A percentile compares a stretch with the other conserved stretches of the same genome.
Evolutionary conservation across 2,113 vertebrate genomes (phyloP).

Genomic region (Dascyllus trimaculatus): DNA sequence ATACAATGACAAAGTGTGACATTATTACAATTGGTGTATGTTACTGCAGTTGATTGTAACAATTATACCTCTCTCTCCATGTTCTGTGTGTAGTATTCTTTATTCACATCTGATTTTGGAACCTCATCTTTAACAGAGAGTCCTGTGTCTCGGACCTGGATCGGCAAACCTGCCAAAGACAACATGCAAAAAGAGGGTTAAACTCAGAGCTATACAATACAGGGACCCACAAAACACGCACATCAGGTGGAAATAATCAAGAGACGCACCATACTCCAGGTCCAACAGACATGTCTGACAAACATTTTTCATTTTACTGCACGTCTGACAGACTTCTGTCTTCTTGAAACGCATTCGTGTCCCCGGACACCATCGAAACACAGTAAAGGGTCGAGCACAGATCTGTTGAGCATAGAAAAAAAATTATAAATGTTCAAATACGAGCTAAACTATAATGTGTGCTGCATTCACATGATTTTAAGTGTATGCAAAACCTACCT

Average conservation of each 20-base stretch:
- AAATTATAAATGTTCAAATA: neutral
- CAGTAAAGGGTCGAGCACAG: slow-evolving; percentile 97
- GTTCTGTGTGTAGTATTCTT: slow-evolving; percentile 99
- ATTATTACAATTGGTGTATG: no score
- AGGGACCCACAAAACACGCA: neutral
- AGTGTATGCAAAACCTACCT: slow-evolving; percentile 83
- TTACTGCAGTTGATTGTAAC: no score
- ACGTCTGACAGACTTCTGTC: slow-evolving; percentile 98
- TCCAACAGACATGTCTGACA: slow-evolving; percentile 98
- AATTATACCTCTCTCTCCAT: slow-evolving; percentile 94
- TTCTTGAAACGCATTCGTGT: slow-evolving; percentile 99
- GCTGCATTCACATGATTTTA: neutral
- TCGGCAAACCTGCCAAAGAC: slow-evolving; percentile 91
- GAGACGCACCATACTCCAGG: slow-evolving; percentile 92
- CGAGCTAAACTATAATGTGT: neutral
- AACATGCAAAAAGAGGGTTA: neutral
- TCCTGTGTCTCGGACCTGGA: slow-evolving; percentile 97
- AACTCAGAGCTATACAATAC: neutral
- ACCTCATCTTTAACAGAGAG: slow-evolving; percentile 96
- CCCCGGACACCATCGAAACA: slow-evolving; percentile 98
- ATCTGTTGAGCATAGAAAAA: slow-evolving; percentile 83
- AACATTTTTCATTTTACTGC: slow-evolving; percentile 99
- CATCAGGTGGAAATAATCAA: neutral
- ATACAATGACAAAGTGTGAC: no score
- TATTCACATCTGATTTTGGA: slow-evolving; percentile 98